Evolutionary conservation across 1,140 invertebrate genomes (phyloP), one percentile per base, ranked within the genome.

Genomic region (Matsumurasca onukii): DNA sequence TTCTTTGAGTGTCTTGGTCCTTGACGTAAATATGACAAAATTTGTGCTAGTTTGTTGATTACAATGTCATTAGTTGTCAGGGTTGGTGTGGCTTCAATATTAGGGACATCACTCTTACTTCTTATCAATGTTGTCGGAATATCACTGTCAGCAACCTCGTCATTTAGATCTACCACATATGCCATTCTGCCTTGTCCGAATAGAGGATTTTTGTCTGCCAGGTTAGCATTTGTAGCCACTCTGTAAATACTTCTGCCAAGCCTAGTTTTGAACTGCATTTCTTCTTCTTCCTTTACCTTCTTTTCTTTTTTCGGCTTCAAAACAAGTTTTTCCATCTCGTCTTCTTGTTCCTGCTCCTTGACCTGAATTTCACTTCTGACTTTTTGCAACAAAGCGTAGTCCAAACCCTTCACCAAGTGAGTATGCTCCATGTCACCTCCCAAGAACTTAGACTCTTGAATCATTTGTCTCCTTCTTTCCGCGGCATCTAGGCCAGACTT

Each of bases 371-470:
- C 93, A 73, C 90, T 92, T 75, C 82, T 81, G 75, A 96, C 94
- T 82, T 99, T 99, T 80, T 99, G 96, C 57, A 99, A 81, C n/a
- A 99, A 81, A 5, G 98, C 98, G 83, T 98, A 99, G 89, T 99
- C 98, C 12, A 99, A 84, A 80, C 98, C 98, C 84, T 99, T 99
- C 64, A 99, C 98, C 84, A 99, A 97, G 82, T 99, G 98, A 80
- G 98, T 99, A 76, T 99, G 98, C 74, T 99, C 97, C 92, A 99
- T 98, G 80, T 99, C 98, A 88, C 98, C 98, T 78, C 98, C 98
- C 82, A 99, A 92, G 82, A 97, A 99, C 83, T 99, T 99, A 0
- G 98, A 99, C 80, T 99, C 97, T 80, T 99, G 95, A 78, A 99
- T 99, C 82, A 98, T 89, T 77, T 98, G 94, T 34, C 95, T 86